Evolutionary conservation across 2,888 invertebrate genomes (phyloP).

Genomic region (Temnothorax ravouxi): DNA sequence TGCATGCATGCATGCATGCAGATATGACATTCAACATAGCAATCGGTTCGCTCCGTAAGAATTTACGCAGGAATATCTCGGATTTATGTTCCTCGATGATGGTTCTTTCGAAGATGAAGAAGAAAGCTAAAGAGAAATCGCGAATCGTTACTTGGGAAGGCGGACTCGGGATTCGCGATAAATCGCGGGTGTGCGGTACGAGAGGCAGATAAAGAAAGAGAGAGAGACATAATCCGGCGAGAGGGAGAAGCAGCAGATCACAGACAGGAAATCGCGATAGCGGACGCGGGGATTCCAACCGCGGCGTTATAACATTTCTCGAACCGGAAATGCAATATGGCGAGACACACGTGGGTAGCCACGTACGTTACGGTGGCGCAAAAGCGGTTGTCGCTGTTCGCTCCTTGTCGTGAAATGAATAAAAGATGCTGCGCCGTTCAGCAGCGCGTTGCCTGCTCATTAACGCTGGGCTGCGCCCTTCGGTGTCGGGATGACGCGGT

Average conservation of each 20-base stretch:
- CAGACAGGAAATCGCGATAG: slow-evolving; percentile 81
- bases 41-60: background rate
- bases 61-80: background rate
- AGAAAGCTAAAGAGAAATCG: slow-evolving; percentile 9
- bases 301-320: slow-evolving; percentile 77
- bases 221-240: slow-evolving; percentile 16
- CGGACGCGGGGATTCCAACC: slow-evolving; percentile 67
- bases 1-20: background rate
- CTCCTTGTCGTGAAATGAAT: slow-evolving; percentile 79
- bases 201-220: background rate
- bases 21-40: background rate
- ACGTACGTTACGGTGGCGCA: slow-evolving; percentile 65
- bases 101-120: background rate
- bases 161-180: slow-evolving; percentile 39
- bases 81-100: background rate
- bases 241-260: slow-evolving; percentile 71
- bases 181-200: slow-evolving; percentile 22
- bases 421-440: slow-evolving; percentile 78
- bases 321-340: slow-evolving; percentile 79
- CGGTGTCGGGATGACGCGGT: slow-evolving; percentile 63
- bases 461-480: slow-evolving; percentile 67
- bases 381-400: slow-evolving; percentile 75
- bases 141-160: slow-evolving; percentile 5
- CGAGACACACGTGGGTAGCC: slow-evolving; percentile 72
- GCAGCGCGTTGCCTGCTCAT: slow-evolving; percentile 70